phyloP scores from a whole-genome alignment of 1,140 invertebrate species.

The Ceratina calcarata region DNA sequence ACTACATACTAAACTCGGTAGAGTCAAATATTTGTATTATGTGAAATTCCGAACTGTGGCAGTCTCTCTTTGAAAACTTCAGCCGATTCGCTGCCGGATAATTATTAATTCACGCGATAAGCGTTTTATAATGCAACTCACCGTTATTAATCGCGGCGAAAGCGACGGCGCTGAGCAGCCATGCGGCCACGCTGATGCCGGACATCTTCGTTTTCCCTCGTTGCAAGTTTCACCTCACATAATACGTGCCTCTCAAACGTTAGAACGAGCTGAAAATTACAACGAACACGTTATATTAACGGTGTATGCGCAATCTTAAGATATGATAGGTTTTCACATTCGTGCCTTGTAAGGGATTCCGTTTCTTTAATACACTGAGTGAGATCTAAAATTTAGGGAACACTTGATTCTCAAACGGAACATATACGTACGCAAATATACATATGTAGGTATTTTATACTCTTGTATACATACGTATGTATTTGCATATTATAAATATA shows the following conservation, averaged over 20 bases:
- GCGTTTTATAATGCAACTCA: constrained; percentile 60
- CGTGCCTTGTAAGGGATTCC: background rate
- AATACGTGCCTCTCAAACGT: constrained; percentile 63
- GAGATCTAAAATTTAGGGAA: too few relatives aligned
- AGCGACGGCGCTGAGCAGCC: constrained; percentile 71
- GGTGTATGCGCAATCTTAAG: constrained; percentile 29
- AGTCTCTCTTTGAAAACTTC: background rate
- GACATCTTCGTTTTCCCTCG: constrained; percentile 72
- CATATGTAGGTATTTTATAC: too few relatives aligned
- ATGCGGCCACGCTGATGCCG: constrained; percentile 65
- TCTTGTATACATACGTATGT: too few relatives aligned
- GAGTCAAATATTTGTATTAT: background rate
- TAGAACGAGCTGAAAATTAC: constrained; percentile 58
- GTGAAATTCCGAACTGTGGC: too few relatives aligned
- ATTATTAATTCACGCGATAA: constrained; percentile 4
- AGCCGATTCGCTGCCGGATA: background rate
- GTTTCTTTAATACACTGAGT: constrained; percentile 6
- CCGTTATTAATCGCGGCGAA: constrained; percentile 72
- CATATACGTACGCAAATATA: too few relatives aligned
- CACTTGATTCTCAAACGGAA: too few relatives aligned
- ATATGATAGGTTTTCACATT: constrained; percentile 47
- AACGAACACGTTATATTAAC: constrained; percentile 51
- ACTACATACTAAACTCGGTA: too few relatives aligned
- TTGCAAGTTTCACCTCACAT: constrained; percentile 69
- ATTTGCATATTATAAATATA: too few relatives aligned